These are phyloP conservation scores for Onychorhynchus coronatus DNA, from an alignment of 2,113 vertebrate species.

Conservation along the genomic window DNA sequence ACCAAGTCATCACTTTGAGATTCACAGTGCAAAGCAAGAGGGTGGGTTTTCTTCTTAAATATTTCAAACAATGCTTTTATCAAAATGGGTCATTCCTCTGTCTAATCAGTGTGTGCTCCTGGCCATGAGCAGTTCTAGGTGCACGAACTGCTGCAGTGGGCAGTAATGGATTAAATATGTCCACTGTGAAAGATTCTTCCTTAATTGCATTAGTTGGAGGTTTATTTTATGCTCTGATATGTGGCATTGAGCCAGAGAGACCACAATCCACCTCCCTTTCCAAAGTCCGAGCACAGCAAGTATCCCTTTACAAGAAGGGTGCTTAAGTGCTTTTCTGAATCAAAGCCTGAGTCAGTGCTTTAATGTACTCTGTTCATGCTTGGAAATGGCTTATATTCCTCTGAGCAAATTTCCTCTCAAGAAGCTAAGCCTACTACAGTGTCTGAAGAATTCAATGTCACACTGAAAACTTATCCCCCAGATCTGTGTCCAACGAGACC, in stretches of 20 bases:
- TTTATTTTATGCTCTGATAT: conserved; percentile 31
- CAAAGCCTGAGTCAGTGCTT: conserved; percentile 62
- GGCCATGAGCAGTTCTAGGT: neutral
- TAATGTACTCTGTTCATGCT: conserved; percentile 44
- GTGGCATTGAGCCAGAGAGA: neutral
- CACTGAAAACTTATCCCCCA: conserved; percentile 53
- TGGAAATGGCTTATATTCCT: conserved; percentile 57
- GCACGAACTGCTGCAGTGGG: conserved; percentile 25
- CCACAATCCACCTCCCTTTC: conserved; percentile 50
- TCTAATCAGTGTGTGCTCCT: neutral
- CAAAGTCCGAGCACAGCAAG: neutral
- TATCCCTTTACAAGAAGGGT: conserved; percentile 63
- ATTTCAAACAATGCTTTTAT: conserved; percentile 2
- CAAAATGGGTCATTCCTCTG: neutral
- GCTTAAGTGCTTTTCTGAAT: conserved; percentile 70
- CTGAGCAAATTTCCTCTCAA: conserved; percentile 49
- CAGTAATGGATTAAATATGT: conserved; percentile 43
- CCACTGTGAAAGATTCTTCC: conserved; percentile 29
- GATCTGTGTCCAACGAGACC: conserved; percentile 50
- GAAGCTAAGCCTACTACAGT: conserved; percentile 35
- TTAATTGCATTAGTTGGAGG: conserved; percentile 33
- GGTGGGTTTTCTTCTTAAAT: neutral
- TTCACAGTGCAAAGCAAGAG: neutral
- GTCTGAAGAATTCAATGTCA: conserved; percentile 68
- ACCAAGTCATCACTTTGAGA: neutral